Conservation (phyloP, 2,888 invertebrate genomes). For the Mimas tiliae region DNA sequence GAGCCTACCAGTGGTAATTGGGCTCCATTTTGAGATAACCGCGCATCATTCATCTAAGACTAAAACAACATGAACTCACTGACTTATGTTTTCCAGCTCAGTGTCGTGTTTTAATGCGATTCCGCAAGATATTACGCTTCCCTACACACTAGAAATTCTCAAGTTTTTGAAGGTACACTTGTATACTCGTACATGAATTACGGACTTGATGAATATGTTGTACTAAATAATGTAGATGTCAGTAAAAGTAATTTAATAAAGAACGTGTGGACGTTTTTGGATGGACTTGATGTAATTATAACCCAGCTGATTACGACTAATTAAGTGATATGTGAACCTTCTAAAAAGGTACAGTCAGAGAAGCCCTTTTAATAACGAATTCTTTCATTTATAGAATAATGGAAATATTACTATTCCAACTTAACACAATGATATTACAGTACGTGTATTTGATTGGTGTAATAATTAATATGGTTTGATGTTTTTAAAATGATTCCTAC, state of each 20-base stretch:
- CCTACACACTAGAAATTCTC: conserved; percentile 3
- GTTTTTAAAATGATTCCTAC: no score
- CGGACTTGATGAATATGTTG: background rate
- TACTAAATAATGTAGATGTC: background rate
- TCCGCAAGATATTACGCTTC: conserved; percentile 27
- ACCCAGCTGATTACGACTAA: background rate
- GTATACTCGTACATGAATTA: conserved; percentile 28
- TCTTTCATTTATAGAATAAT: background rate
- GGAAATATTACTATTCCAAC: background rate
- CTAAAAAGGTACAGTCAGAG: background rate
- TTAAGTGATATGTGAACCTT: background rate
- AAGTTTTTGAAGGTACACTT: conserved; percentile 1
- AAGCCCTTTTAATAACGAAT: background rate
- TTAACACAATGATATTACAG: no score
- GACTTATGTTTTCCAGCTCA: conserved; percentile 28
- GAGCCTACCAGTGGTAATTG: conserved; percentile 43
- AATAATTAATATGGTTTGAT: no score
- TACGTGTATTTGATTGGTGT: no score
- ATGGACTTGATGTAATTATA: background rate
- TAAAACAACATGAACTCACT: conserved; percentile 37
- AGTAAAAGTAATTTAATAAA: background rate
- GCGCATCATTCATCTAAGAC: conserved; percentile 42
- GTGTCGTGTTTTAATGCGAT: conserved; percentile 20
- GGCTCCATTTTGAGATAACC: conserved; percentile 43
- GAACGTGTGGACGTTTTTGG: background rate